These are phyloP conservation scores for Sinocyclocheilus rhinocerous DNA, from an alignment of 2,113 vertebrate species.

Conservation along the genomic window DNA sequence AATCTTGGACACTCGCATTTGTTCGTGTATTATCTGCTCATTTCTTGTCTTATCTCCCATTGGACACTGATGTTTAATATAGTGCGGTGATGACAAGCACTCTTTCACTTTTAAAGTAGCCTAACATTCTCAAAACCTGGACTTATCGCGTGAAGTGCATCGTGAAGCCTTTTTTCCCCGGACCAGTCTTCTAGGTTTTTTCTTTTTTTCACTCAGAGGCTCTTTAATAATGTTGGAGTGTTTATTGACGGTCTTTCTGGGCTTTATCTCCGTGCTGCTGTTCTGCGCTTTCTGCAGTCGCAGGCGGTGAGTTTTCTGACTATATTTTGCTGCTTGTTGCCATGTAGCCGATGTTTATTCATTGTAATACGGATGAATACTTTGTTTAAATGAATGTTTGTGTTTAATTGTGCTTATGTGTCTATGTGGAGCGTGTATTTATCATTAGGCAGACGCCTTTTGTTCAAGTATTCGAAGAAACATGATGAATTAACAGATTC, in stretches of 20 bases:
- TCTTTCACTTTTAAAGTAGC: neutral
- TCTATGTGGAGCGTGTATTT: neutral
- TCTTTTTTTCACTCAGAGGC: neutral
- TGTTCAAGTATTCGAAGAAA: too few species aligned
- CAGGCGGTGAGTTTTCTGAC: conserved; percentile 45
- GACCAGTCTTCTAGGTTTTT: neutral
- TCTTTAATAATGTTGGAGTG: conserved; percentile 40
- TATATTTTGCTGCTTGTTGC: neutral
- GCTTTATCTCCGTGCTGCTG: conserved; percentile 20
- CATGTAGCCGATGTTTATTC: neutral
- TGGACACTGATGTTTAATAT: neutral
- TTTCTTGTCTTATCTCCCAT: neutral
- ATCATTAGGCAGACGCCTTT: neutral
- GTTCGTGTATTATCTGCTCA: too few species aligned
- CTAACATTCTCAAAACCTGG: neutral
- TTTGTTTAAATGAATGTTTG: neutral
- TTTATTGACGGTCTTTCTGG: conserved; percentile 38
- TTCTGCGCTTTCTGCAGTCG: conserved; percentile 26
- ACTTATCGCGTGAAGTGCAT: neutral
- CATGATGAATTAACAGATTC: neutral
- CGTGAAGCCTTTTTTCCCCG: neutral
- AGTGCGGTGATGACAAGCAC: neutral
- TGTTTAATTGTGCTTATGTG: neutral
- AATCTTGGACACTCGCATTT: neutral
- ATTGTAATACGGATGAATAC: neutral